Evolutionary conservation across 2,797 vertebrate genomes (phyloP).

Genomic region (Delichon dasypus): DNA sequence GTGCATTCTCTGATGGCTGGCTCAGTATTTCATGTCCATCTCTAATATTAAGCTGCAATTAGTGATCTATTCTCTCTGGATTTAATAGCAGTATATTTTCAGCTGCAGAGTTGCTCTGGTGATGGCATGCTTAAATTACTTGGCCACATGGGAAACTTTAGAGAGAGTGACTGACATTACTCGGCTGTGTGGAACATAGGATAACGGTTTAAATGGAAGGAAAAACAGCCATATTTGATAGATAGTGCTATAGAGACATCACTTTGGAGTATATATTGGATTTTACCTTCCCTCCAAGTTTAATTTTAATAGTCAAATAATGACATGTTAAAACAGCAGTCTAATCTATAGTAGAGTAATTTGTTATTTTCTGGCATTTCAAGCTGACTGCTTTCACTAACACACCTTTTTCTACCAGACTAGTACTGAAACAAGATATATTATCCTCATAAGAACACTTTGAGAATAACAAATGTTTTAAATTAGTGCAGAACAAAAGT

Average conservation of each 20-base stretch:
- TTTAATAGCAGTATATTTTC: conserved; percentile 66
- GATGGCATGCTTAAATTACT: conserved; percentile 68
- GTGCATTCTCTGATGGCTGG: not conserved
- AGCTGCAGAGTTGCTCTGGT: conserved; percentile 59
- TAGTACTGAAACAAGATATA: not conserved
- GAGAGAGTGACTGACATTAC: conserved; percentile 55
- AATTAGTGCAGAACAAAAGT: not conserved
- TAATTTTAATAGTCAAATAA: conserved; percentile 55
- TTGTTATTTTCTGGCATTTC: conserved; percentile 32
- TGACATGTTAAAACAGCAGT: conserved; percentile 11
- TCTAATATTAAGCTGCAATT: conserved; percentile 66
- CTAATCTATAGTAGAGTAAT: conserved; percentile 22
- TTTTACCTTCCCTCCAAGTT: conserved; percentile 45
- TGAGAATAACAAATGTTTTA: not conserved
- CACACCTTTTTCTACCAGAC: not conserved
- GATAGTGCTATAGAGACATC: not conserved
- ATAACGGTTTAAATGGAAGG: conserved; percentile 29
- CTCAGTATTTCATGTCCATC: conserved; percentile 32
- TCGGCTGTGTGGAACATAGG: conserved; percentile 8
- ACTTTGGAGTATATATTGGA: not conserved
- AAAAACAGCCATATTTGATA: conserved; percentile 21
- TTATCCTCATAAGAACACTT: not conserved
- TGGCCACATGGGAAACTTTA: conserved; percentile 61
- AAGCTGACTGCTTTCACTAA: not conserved
- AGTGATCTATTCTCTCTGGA: conserved; percentile 61